Base-by-base conservation (phyloP, 64 coral and sea anemone genomes). In the Montipora efflorescens region DNA sequence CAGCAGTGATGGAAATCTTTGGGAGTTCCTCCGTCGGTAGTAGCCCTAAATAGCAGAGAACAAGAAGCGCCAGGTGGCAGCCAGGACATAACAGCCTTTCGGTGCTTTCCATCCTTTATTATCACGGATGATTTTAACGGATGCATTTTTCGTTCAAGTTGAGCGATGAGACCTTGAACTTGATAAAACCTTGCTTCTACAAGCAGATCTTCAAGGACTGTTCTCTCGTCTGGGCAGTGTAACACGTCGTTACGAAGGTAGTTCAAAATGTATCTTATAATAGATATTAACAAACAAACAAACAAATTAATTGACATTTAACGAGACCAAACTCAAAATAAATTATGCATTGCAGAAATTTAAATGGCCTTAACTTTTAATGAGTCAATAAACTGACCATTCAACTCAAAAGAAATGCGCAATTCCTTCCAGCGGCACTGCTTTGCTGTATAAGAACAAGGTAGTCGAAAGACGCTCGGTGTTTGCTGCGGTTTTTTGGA, bases 241-340 rank as follows among this genome's bases (percentile, higher is more conserved):
- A 75, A 36, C 73, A 36, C 22, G 23, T 20, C 73, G 12, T 75
- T 5, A 12, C 73, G 73, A 23, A 75, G 73, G 73, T 46, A 75
- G 73, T 75, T 75, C 73, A 75, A 75, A 36, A 75, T 75, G 73
- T 75, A 75, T 36, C 73, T 75, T 67, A 12, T 5, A 6, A 20
- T 66, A 15, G 6, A 71, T n/a, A 28, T 28, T 28, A 28, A 28
- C 28, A 19, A n/a, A 19, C 18, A 10, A 20, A 19, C 6, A 71
- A 22, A 12, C 21, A 13, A 12, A 11, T 4, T 25, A 36, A 23
- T 4, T 22, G 0, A 10, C 21, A 59, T 55, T 28, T 36, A 36
- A 36, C 36, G 36, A 36, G 36, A 36, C 36, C 36, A 36, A 36
- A 36, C 36, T 36, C 36, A 36, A 36, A 36, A 36, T 36, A 36